Base-by-base conservation (phyloP, 2,113 vertebrate species). In the Leptobrachium leishanense region DNA sequence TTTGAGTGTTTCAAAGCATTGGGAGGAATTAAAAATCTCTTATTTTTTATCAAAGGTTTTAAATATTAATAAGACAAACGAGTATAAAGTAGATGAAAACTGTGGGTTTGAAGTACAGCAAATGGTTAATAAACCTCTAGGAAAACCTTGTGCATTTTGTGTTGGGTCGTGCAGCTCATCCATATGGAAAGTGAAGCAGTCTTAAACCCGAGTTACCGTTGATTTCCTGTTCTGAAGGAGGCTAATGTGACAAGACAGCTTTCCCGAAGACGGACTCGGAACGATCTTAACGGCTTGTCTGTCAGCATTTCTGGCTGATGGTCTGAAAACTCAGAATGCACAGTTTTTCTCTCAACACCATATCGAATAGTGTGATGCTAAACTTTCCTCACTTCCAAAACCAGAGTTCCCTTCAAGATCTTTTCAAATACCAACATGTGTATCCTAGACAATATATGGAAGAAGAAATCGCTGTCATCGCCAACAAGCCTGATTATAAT, bases 281-380 rank as follows among this genome's bases (percentile, higher is more conserved):
- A 78, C 57, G 69, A 71, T 68, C 55, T 53, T 11, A 64, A 12
- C 31, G 31, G 31, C 7, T 3, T 63, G 57, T 81, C 68, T 68
- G 44, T 69, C 72, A 69, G 46, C 57, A 44, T 65, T 40, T 3
- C n/a, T 55, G 40, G 12, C 13, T 75, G 20, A 75, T 43, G 67
- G 63, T 6, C 72, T 62, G 39, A 63, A 9, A 31, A 15, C 31
- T 50, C 8, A 50, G 46, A 55, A 40, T 31, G 41, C 53, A 3
- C 40, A 9, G 72, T 54, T 44, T 59, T 54, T 77, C 75, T 69
- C 41, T 78, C 76, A 62, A 64, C 76, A 71, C 68, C 42, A 71
- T 40, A 44, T 78, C 67, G 71, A 39, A 64, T 63, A 71, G 55
- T 42, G 31, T 44, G 39, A 50, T 63, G 68, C 57, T 41, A 50